Evolutionary conservation across 2,888 invertebrate species (phyloP).

Genomic region (Criorhina ranunculi): DNA sequence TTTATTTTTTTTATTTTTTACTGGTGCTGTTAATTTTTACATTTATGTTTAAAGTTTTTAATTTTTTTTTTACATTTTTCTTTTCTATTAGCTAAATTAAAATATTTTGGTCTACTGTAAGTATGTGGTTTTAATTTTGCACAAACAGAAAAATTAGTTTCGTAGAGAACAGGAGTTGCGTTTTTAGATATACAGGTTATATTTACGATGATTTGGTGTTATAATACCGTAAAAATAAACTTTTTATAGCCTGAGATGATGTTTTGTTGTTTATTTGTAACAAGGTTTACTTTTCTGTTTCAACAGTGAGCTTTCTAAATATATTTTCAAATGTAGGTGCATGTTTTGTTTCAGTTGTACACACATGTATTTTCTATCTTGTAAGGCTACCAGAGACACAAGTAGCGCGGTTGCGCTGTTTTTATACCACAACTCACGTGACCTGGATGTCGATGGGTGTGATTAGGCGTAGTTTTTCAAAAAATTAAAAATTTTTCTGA

Average conservation of each 20-base stretch:
- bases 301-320: background rate
- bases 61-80: constrained; percentile 39
- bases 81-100: constrained; percentile 54
- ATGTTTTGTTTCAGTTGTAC: no score
- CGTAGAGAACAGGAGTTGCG: constrained; percentile 53
- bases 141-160: constrained; percentile 56
- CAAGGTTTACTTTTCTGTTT: constrained; percentile 1
- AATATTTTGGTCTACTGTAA: constrained; percentile 73
- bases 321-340: no score
- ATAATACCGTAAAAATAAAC: constrained; percentile 56
- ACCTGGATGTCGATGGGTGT: no score
- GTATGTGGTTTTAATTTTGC: constrained; percentile 64
- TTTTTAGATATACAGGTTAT: constrained; percentile 59
- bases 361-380: no score
- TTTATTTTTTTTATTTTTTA: no score
- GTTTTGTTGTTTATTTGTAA: constrained; percentile 17
- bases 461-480: no score
- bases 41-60: constrained; percentile 35
- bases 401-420: no score
- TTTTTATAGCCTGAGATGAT: constrained; percentile 71
- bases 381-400: no score
- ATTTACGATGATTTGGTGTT: constrained; percentile 11
- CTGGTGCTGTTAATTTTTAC: constrained; percentile 56
- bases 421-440: no score
- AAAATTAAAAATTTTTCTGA: no score